Percentiles rank a stretch among this genome's conserved stretches.
Conservation (phyloP, 37 sponge, comb jelly and placozoan species). For the Halisarca cf. caerulea region DNA sequence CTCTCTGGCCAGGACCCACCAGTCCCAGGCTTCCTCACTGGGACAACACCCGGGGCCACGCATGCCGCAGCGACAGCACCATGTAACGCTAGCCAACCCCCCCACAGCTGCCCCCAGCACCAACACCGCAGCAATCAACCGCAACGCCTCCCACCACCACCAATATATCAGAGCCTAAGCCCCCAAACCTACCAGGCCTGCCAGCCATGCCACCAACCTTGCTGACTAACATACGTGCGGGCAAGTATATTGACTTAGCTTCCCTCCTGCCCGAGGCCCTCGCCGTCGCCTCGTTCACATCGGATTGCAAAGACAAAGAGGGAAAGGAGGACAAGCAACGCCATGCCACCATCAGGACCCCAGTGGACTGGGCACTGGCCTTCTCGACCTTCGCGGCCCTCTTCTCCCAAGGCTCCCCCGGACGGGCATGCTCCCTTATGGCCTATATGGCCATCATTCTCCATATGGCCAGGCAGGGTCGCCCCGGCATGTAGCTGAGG, state of each 20-base stretch:
- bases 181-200: not conserved
- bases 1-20: no score
- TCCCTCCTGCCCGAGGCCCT: slow-evolving; percentile 2
- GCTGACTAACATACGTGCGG: not conserved
- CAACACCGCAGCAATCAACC: no score
- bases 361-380: slow-evolving; percentile 11
- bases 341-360: not conserved
- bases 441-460: not conserved
- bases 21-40: no score
- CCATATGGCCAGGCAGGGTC: no score
- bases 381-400: slow-evolving; percentile 7
- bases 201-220: not conserved
- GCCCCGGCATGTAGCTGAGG: no score
- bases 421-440: not conserved
- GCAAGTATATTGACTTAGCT: not conserved
- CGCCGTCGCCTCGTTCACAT: not conserved
- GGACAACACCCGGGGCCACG: no score
- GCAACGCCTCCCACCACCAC: no score
- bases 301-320: not conserved
- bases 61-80: no score
- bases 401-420: not conserved
- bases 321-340: not conserved
- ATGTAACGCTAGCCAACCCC: no score
- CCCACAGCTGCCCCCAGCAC: no score
- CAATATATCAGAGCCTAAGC: no score